phyloP scores from a whole-genome alignment of 2,888 invertebrate genomes.

The Eumerus sabulonum region DNA sequence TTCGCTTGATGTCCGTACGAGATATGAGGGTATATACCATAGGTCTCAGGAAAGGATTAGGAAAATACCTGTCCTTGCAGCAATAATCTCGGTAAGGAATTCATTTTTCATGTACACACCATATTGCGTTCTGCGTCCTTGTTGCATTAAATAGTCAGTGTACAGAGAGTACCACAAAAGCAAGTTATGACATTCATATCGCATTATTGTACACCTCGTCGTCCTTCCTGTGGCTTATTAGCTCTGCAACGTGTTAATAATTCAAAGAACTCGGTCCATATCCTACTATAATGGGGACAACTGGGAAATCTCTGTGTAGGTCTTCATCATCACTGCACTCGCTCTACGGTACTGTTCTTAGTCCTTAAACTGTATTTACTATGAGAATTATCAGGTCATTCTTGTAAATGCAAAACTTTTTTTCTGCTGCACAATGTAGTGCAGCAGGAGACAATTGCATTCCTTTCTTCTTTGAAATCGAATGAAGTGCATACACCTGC shows the following conservation, averaged over 20 bases:
- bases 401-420: slow-evolving; percentile 25
- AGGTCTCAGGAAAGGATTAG: too few relatives aligned
- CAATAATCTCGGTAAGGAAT: too few relatives aligned
- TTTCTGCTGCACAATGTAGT: slow-evolving; percentile 30
- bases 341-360: slow-evolving; percentile 16
- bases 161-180: neutral
- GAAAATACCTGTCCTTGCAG: too few relatives aligned
- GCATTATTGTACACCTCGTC: too few relatives aligned
- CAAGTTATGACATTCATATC: too few relatives aligned
- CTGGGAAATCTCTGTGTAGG: slow-evolving; percentile 32
- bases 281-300: slow-evolving; percentile 54
- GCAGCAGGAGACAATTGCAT: slow-evolving; percentile 51
- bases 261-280: slow-evolving; percentile 23
- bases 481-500: slow-evolving; percentile 44
- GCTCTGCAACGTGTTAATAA: slow-evolving; percentile 55
- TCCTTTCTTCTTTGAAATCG: slow-evolving; percentile 57
- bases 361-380: slow-evolving; percentile 44
- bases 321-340: slow-evolving; percentile 22
- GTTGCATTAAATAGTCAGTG: too few relatives aligned
- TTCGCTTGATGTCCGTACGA: too few relatives aligned
- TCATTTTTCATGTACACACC: too few relatives aligned
- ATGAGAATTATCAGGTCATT: slow-evolving; percentile 20
- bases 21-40: too few relatives aligned
- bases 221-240: slow-evolving; percentile 27
- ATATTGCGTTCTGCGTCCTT: too few relatives aligned